Evolutionary conservation across 1,140 invertebrate species (phyloP), one percentile per base, ranked within the genome.

Genomic region (Holcopasites calliopsidis): DNA sequence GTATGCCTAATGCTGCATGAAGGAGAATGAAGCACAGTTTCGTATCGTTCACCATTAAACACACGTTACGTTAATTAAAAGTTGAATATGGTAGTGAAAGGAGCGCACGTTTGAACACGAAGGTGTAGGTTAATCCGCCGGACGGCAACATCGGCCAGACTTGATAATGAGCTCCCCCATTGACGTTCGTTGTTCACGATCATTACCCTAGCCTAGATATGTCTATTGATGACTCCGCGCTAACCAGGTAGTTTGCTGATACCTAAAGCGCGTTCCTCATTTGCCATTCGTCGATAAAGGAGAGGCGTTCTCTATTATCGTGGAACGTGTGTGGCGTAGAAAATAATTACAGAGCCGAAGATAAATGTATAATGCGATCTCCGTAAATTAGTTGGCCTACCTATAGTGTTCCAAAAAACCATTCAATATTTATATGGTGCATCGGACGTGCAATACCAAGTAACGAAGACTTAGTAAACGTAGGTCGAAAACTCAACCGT

Each of bases 201-300:
- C 70, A 64, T 72, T 60, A 70, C 35, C 40, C 70, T 64, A 38
- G 44, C n/a, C 58, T 62, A 16, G 18, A 28, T 21, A 38, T 72
- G 38, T 61, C 58, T n/a, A 38, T 52, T 58, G 47, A 62, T 72
- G 44, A 61, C 40, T 23, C n/a, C 23, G 13, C 7, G 13, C 47
- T 64, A 64, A 72, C 47, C 21, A 61, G 55, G 28, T 16, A 44
- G 13, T n/a, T 13, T 16, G 13, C 42, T 38, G 42, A 16, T 60
- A 60, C 8, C 68, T 61, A 58, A 58, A 71, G 40, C 68, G 33
- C n/a, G n/a, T 42, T 18, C 40, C 55, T 77, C 80, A 49, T 77
- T 80, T 80, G 18, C 73, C 50, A 82, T 80, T 82, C 77, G 72
- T 71, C 72, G 61, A 16, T 21, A 65, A 85, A 86, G 86, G 70